Conservation (phyloP, 2,797 vertebrate species). For the Lepidocolaptes lacrymiger region DNA sequence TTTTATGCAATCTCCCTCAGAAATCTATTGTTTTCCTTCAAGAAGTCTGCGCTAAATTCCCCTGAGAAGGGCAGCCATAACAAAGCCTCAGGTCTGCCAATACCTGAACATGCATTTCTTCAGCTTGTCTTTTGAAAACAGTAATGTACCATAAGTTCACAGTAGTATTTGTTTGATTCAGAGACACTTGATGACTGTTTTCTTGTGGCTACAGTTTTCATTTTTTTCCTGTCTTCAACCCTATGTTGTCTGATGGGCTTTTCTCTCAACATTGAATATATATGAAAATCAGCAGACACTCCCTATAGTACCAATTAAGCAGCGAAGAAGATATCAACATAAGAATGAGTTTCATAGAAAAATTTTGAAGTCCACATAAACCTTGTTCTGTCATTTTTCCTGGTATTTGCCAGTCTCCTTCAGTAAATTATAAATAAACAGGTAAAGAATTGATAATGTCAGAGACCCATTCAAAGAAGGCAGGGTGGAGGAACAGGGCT, state of each 20-base stretch:
- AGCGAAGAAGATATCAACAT: neutral
- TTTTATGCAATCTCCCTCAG: neutral
- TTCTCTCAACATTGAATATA: neutral
- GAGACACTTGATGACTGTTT: neutral
- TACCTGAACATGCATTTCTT: neutral
- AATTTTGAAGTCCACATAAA: neutral
- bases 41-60: neutral
- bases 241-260: neutral
- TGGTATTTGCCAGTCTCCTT: neutral
- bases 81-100: neutral
- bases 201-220: neutral
- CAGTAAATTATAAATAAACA: neutral
- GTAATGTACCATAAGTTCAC: neutral
- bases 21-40: neutral
- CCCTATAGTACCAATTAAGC: neutral
- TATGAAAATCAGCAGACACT: neutral
- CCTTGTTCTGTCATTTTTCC: neutral
- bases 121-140: neutral
- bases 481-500: accelerated
- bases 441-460: neutral
- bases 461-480: neutral
- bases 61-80: neutral
- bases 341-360: neutral
- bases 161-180: neutral
- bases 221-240: accelerated